A percentile compares a stretch with the other conserved stretches of the same genome.
Evolutionary conservation across 92 coral and sea anemone species (phyloP).

Genomic region (Paramuricea clavata): DNA sequence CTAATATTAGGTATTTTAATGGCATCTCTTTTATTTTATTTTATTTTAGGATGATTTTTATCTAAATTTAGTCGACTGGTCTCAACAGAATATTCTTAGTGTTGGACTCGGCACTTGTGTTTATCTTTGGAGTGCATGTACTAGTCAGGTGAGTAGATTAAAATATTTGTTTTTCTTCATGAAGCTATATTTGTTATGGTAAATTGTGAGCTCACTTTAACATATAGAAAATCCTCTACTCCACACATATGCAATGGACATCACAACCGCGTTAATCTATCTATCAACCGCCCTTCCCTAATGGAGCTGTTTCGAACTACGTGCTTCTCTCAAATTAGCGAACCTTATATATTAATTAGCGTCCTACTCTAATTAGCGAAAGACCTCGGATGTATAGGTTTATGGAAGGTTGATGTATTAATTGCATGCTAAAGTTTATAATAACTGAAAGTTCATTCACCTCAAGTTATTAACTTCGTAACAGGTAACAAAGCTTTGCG

Average conservation of each 20-base stretch:
- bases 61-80: constrained; percentile 99
- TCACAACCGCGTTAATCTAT: too few relatives aligned
- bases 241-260: too few relatives aligned
- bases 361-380: neutral
- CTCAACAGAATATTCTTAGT: constrained; percentile 97
- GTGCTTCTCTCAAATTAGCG: too few relatives aligned
- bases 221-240: too few relatives aligned
- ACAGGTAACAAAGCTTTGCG: constrained; percentile 96
- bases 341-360: neutral
- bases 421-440: too few relatives aligned
- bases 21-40: neutral
- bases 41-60: constrained; percentile 93
- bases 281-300: too few relatives aligned
- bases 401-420: too few relatives aligned
- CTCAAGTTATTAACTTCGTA: neutral
- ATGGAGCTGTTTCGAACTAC: neutral
- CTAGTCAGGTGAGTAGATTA: constrained; percentile 88
- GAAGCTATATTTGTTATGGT: too few relatives aligned
- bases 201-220: too few relatives aligned
- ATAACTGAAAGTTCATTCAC: neutral
- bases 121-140: constrained; percentile 99
- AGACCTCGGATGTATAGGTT: too few relatives aligned
- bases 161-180: neutral
- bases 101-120: constrained; percentile 99
- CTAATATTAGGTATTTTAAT: neutral